Base-by-base conservation (phyloP, 2,888 invertebrate species). In the Corythucha ciliata region DNA sequence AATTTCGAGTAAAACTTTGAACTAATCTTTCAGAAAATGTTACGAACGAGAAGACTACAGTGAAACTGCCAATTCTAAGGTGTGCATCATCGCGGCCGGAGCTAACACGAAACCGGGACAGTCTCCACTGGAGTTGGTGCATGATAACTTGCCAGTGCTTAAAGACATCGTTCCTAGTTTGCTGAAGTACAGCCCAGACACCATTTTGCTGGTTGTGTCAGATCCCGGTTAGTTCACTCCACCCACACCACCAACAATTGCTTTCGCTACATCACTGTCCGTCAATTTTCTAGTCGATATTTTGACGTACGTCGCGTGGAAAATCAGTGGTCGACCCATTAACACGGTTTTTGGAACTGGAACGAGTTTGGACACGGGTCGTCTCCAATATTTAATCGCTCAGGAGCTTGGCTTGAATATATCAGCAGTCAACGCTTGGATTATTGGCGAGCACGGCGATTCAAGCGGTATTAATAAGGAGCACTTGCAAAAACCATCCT, bases 391-490 rank as follows among this genome's bases (percentile, higher is more conserved):
- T 70, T 72, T 91, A 52, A 74, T 93, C 62, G 87, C 89, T 0
- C 83, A 91, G 67, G 80, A 77, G 61, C 72, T 93, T 47, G 78
- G 79, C 54, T 78, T 92, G 33, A 85, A 90, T 0, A 79, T 91
- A 4, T 79, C 82, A 12, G 88, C 85, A 58, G 84, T 85, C 64
- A 91, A 93, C 66, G 92, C 88, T 0, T 93, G 87, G 78, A 86
- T 93, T 63, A 89, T 93, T 64, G 93, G 93, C 25, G 93, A 93
- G 66, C 93, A 93, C 63, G 93, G 93, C 1, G 93, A 93, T 63
- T 81, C 83, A 50, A 86, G 86, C 59, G 88, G 82, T 82, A 46
- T n/a, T n/a, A n/a, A n/a, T n/a, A n/a, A n/a, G n/a, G n/a, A n/a
- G n/a, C n/a, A n/a, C n/a, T n/a, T n/a, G n/a, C n/a, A n/a, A n/a